Evolutionary conservation across 2,113 vertebrate genomes (phyloP).

Genomic region (Brachionichthys hirsutus): DNA sequence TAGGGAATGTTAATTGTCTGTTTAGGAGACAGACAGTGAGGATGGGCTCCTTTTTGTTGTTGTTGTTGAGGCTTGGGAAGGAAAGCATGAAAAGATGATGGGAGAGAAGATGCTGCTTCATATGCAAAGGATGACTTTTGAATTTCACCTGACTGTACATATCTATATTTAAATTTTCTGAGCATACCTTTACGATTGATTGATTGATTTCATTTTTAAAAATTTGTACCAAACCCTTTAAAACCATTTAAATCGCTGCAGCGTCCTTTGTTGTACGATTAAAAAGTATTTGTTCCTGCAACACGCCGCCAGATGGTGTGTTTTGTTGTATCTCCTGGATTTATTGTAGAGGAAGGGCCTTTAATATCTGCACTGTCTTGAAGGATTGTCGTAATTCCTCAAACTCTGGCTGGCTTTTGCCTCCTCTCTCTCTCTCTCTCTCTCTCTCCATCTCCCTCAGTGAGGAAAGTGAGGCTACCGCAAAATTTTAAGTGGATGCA

Average conservation of each 20-base stretch:
- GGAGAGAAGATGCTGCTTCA: background rate
- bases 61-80: background rate
- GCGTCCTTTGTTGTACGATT: background rate
- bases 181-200: too few species aligned
- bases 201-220: too few species aligned
- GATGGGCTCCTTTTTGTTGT: background rate
- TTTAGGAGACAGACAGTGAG: background rate
- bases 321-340: constrained; percentile 22
- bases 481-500: constrained; percentile 39
- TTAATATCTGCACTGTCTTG: constrained; percentile 38
- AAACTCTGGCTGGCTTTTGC: constrained; percentile 13
- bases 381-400: constrained; percentile 38
- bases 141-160: background rate
- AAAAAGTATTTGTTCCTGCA: constrained; percentile 25
- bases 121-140: constrained; percentile 1
- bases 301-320: constrained; percentile 1
- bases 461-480: constrained; percentile 29
- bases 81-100: background rate
- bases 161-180: background rate
- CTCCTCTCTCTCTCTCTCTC: constrained; percentile 16
- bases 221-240: too few species aligned
- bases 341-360: constrained; percentile 18
- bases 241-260: background rate
- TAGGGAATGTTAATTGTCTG: background rate
- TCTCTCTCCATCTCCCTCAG: constrained; percentile 1